Evolutionary conservation across 2,113 vertebrate species (phyloP), one percentile per base, ranked within the genome.

Genomic region (Gobiocypris rarus): DNA sequence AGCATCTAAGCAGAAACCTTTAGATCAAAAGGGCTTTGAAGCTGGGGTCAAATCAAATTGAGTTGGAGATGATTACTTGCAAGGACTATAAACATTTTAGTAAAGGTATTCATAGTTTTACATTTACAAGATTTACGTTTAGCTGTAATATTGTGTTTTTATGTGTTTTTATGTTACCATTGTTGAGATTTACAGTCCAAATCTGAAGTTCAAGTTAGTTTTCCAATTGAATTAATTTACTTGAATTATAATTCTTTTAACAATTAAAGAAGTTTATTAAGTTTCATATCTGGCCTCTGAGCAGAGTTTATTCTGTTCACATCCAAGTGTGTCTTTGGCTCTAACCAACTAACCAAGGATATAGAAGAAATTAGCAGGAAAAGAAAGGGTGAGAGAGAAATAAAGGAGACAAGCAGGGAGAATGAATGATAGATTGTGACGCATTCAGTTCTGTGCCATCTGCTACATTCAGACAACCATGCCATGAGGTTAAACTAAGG

Each of bases 401-500:
- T 26, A 15, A 78, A 43, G 38, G 7, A 26, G 75, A 56, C 3
- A 38, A 77, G 22, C 28, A 34, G n/a, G 4, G 14, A 9, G 26
- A 52, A 17, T 52, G 78, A 67, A 52, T 31, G 78, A 81, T 31
- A 65, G 56, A 24, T 78, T 34, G 9, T 79, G 58, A 61, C 4
- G 7, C 76, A 81, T 81, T 81, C 59, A 48, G 41, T 31, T 65
- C 6, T 65, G 41, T 63, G 26, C 78, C 78, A 81, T 81, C 78
- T 81, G 78, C 43, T 81, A 8, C 26, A 67, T 81, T 34, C 26
- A 81, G 45, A 81, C 41, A 81, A 26, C 26, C 61, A 0, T 67
- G 61, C 43, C 38, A 81, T 67, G 61, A 67, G 61, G 61, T 81
- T 81, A 81, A 67, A 14, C 61, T 81, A 52, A 81, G 61, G 78